Conservation (phyloP, 2,797 vertebrate genomes). For the Rhinatrema bivittatum region DNA sequence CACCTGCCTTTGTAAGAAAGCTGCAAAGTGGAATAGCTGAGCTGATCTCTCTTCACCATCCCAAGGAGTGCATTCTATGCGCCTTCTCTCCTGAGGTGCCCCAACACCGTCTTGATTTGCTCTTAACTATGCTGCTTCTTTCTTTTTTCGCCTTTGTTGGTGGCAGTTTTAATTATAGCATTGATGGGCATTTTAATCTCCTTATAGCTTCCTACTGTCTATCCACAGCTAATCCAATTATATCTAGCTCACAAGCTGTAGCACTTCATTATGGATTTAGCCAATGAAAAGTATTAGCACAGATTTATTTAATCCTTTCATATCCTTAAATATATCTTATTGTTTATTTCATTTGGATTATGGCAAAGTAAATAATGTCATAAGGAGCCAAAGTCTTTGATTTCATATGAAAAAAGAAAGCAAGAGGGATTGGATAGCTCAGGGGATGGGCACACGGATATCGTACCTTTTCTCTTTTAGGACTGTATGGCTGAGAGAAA, state of each 20-base stretch:
- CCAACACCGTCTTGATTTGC: slow-evolving; percentile 46
- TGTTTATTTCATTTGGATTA: slow-evolving; percentile 49
- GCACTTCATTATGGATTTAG: slow-evolving; percentile 77
- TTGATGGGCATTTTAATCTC: slow-evolving; percentile 93
- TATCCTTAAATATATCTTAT: no score
- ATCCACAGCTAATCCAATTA: slow-evolving; percentile 96
- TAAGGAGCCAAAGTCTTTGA: slow-evolving; percentile 28
- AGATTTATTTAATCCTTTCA: slow-evolving; percentile 56
- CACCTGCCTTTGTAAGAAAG: slow-evolving; percentile 26
- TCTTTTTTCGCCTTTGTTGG: slow-evolving; percentile 56
- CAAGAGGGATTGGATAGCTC: no score
- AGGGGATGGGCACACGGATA: no score
- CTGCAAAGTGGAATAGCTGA: slow-evolving; percentile 6
- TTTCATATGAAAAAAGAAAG: not conserved
- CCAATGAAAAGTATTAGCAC: slow-evolving; percentile 69
- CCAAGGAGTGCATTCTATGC: slow-evolving; percentile 22
- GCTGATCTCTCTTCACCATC: slow-evolving; percentile 20
- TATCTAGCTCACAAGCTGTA: slow-evolving; percentile 80
- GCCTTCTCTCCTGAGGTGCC: slow-evolving; percentile 34
- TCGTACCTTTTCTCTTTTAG: no score
- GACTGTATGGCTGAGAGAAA: no score
- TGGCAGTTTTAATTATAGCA: slow-evolving; percentile 93
- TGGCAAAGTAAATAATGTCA: slow-evolving; percentile 25
- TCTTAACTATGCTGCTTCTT: slow-evolving; percentile 29
- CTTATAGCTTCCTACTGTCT: slow-evolving; percentile 79